These are phyloP conservation scores for Panagrolaimus sp. DNA, from an alignment of 1,140 invertebrate genomes.

Conservation along the genomic window DNA sequence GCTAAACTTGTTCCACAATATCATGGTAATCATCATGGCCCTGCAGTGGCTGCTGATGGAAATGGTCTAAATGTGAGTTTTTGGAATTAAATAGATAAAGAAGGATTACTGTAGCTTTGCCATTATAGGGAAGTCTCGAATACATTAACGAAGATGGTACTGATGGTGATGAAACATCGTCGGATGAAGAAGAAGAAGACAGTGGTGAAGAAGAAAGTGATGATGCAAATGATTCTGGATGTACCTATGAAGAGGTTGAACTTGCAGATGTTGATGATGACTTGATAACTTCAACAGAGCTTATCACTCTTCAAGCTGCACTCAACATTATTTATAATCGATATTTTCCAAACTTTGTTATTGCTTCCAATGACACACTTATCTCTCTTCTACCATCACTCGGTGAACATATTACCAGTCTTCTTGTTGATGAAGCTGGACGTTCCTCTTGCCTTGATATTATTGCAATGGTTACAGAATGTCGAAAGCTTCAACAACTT, in stretches of 20 bases:
- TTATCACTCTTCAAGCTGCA: neutral
- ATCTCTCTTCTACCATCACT: neutral
- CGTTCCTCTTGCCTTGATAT: neutral
- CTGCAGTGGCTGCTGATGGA: no score
- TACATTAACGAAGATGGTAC: no score
- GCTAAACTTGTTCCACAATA: neutral
- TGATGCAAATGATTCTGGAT: neutral
- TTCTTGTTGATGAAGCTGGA: neutral
- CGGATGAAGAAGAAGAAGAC: no score
- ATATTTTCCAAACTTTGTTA: neutral
- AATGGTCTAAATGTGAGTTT: no score
- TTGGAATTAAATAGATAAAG: neutral
- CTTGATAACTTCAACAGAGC: neutral
- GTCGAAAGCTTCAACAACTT: neutral
- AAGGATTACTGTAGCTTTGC: no score
- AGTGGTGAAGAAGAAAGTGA: neutral
- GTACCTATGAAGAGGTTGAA: neutral
- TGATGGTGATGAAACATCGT: no score
- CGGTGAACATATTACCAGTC: neutral
- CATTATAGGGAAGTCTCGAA: no score
- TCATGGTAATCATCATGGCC: no score
- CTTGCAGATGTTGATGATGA: neutral
- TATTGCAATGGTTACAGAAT: constrained; percentile 1
- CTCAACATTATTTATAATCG: neutral
- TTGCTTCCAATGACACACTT: neutral